A percentile compares a stretch with the other conserved stretches of the same genome.
Conservation (phyloP, 2,797 vertebrate species). For the Sandelia bainsii region DNA sequence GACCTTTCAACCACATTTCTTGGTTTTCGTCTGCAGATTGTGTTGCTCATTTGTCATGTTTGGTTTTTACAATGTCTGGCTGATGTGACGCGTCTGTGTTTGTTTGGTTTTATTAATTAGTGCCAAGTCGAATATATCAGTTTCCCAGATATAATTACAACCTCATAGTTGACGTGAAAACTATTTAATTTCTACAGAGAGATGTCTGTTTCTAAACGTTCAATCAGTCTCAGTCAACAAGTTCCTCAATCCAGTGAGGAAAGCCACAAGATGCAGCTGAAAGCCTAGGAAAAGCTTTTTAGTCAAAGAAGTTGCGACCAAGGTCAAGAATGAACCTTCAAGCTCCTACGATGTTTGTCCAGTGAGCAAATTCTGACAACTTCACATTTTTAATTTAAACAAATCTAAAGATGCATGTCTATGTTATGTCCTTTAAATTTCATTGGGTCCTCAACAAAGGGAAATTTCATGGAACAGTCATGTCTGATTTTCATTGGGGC, state of each 20-base stretch:
- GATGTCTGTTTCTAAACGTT: too few species aligned
- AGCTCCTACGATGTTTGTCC: not conserved
- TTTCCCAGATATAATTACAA: too few species aligned
- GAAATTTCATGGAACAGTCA: conserved; percentile 14
- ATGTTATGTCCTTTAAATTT: not conserved
- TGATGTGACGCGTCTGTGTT: not conserved
- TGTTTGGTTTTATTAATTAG: too few species aligned
- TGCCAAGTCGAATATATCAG: too few species aligned
- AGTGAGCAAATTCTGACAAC: too few species aligned
- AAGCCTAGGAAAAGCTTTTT: not conserved
- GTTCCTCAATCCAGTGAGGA: not conserved
- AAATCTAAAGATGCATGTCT: not conserved
- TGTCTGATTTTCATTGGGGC: conserved; percentile 64
- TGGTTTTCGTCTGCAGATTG: not conserved
- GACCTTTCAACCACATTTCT: not conserved
- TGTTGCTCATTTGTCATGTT: not conserved
- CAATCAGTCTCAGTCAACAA: not conserved
- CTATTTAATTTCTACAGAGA: too few species aligned
- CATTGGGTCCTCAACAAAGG: not conserved
- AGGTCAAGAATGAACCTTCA: not conserved
- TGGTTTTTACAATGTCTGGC: not conserved
- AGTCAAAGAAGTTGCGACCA: too few species aligned
- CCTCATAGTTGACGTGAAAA: too few species aligned
- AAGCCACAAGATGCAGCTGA: not conserved
- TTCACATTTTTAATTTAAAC: not conserved